Evolutionary conservation across 2,797 vertebrate genomes (phyloP), one percentile per base, ranked within the genome.

Genomic region (Hippoglossus hippoglossus): DNA sequence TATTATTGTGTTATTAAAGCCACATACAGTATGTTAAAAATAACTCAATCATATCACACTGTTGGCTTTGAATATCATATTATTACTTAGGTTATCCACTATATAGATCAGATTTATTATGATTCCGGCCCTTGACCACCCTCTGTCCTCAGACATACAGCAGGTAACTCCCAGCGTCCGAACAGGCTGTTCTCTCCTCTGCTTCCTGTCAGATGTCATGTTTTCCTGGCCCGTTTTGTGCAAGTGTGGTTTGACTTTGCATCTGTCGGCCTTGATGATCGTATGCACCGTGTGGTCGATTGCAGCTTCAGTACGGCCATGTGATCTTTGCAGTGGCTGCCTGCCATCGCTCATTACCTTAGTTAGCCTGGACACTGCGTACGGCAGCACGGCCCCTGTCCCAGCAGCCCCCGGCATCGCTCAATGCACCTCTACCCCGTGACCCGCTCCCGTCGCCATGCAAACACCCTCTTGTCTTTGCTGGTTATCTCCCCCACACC

Each of bases 251-350:
- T 65, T 68, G 67, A 77, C 72, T 82, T 75, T 71, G 75, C 81
- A 75, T 84, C 74, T 75, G 80, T 81, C 84, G 72, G 81, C 76
- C 62, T 66, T 60, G 71, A 75, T 64, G 79, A 83, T 86, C 71
- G 74, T 82, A 77, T 75, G 69, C 50, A 56, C 61, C 3, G 52
- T 55, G 72, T 78, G 76, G 76, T 84, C 68, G 54, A 79, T 84
- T 67, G n/a, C 65, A 71, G 71, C 73, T 46, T 79, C 67, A 71
- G 86, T 67, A 22, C 77, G 36, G 12, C 76, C 82, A 76, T 79
- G 82, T 88, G 82, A 81, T 88, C 75, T 87, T 88, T 80, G 73
- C 82, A 81, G 76, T 63, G 82, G 75, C 74, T 69, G 74, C 64
- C 74, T 82, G 84, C 80, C 83, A 74, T 31, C 52, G 10, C 70